These are phyloP conservation scores for Xylocampa areola DNA, from an alignment of 2,888 invertebrate species.

Conservation along the genomic window DNA sequence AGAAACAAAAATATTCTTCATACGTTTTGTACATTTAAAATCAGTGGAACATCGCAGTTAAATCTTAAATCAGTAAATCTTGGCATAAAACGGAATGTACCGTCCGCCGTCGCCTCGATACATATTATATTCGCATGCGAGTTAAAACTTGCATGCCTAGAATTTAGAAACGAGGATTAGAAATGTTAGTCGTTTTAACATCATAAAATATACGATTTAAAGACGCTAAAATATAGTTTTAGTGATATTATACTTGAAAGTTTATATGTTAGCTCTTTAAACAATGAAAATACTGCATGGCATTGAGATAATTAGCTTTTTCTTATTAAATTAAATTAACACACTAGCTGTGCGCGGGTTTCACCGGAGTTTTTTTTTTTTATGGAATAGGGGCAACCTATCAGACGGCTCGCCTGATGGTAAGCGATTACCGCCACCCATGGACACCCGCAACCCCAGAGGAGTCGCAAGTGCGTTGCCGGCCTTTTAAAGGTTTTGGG, in stretches of 20 bases:
- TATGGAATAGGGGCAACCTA: too few species aligned
- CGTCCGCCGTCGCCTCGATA: not conserved
- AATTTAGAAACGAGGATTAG: conserved; percentile 37
- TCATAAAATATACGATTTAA: conserved; percentile 6
- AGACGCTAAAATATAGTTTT: not conserved
- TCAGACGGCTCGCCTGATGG: too few species aligned
- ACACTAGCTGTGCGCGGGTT: too few species aligned
- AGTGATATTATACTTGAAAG: not conserved
- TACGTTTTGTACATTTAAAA: not conserved
- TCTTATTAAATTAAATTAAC: too few species aligned
- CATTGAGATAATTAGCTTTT: too few species aligned
- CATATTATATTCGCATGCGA: conserved; percentile 7
- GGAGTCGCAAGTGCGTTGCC: too few species aligned
- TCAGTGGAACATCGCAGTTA: not conserved
- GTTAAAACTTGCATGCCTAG: conserved; percentile 20
- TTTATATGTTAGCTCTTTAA: too few species aligned
- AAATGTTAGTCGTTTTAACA: conserved; percentile 9
- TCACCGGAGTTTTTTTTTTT: too few species aligned
- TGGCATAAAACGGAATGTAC: conserved; percentile 6
- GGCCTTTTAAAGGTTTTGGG: too few species aligned
- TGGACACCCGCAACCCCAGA: too few species aligned
- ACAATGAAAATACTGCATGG: too few species aligned
- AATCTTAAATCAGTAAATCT: conserved; percentile 4
- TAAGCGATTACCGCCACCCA: too few species aligned
- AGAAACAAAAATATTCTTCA: not conserved